Conservation (phyloP, 1,140 invertebrate species). For the Hirudo medicinalis region DNA sequence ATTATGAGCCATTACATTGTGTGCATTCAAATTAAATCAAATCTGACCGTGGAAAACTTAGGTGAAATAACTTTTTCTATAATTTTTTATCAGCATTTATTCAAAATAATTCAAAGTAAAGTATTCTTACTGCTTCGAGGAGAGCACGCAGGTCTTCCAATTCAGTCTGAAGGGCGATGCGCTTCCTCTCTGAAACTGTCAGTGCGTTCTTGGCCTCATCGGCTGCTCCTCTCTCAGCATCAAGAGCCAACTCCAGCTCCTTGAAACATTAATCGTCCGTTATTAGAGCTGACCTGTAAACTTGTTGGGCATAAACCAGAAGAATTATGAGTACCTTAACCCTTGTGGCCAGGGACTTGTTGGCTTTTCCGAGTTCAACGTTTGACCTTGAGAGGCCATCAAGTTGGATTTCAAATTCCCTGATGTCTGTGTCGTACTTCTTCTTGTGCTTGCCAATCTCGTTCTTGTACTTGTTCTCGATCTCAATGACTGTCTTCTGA, state of each 20-base stretch:
- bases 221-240: conserved; percentile 32
- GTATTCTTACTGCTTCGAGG: conserved; percentile 33
- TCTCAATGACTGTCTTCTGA: conserved; percentile 38
- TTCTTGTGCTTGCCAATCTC: conserved; percentile 40
- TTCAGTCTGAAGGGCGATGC: conserved; percentile 34
- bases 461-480: conserved; percentile 40
- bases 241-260: conserved; percentile 36
- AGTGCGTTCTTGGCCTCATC: conserved; percentile 35
- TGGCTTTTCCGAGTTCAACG: conserved; percentile 31
- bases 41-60: no score
- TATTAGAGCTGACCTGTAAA: no score
- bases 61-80: no score
- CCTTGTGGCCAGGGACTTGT: conserved; percentile 23
- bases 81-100: no score
- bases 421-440: conserved; percentile 39
- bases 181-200: conserved; percentile 35
- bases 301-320: neutral
- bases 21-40: no score
- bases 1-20: no score
- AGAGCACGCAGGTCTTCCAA: conserved; percentile 37
- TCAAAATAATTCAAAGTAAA: neutral
- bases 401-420: conserved; percentile 35
- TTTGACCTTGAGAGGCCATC: conserved; percentile 33
- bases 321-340: conserved; percentile 21
- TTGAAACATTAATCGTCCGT: conserved; percentile 14